These are phyloP conservation scores for Myotis vivesi DNA, from an alignment of 2,797 vertebrate genomes.

Conservation along the genomic window DNA sequence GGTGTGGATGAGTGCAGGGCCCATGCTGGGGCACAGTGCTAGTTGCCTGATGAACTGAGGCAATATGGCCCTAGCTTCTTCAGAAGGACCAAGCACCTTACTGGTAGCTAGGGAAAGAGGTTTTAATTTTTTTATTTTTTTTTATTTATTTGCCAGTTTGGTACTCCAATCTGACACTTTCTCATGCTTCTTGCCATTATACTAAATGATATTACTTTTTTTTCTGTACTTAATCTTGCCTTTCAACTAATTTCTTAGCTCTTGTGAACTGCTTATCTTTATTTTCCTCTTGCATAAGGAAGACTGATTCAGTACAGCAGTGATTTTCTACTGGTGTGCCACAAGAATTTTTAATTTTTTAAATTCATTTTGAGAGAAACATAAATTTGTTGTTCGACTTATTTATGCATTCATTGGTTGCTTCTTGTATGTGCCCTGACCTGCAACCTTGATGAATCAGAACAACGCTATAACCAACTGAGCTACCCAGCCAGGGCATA, in stretches of 20 bases:
- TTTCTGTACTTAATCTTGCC: background rate
- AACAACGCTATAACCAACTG: background rate
- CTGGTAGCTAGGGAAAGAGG: background rate
- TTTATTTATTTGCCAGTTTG: background rate
- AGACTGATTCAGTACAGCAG: background rate
- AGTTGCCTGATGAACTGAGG: background rate
- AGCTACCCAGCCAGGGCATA: background rate
- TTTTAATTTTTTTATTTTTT: constrained; percentile 21
- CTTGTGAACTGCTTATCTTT: background rate
- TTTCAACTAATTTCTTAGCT: constrained; percentile 30
- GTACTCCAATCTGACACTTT: background rate
- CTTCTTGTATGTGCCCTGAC: background rate
- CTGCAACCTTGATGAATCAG: background rate
- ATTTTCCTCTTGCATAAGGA: constrained; percentile 1
- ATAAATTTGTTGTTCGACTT: background rate
- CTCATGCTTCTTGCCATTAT: background rate
- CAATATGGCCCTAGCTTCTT: background rate
- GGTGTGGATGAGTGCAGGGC: background rate
- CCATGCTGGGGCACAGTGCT: background rate
- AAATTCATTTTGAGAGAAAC: background rate
- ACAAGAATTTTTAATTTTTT: background rate
- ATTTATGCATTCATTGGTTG: background rate
- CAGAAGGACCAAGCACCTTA: background rate
- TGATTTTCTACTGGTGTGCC: background rate
- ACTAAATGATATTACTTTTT: background rate